Conservation (phyloP, 2,888 invertebrate species). For the Lithophane leautieri region DNA sequence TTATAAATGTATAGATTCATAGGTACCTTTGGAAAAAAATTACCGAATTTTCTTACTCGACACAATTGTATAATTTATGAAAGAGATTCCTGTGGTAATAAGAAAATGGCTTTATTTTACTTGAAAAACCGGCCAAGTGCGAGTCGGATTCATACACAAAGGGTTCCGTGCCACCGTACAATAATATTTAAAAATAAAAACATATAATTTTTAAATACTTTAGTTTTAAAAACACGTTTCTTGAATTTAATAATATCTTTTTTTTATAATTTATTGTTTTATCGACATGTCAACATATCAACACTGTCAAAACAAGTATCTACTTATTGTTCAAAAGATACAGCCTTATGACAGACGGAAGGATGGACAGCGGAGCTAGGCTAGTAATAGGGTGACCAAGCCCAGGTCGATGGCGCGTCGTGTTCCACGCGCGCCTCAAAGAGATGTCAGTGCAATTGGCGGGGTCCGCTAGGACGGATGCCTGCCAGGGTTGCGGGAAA, state of each 20-base stretch:
- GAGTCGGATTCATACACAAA: neutral
- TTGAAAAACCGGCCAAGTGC: slow-evolving; percentile 11
- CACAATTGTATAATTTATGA: slow-evolving; percentile 24
- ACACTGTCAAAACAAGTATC: too few relatives aligned
- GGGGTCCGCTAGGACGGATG: too few relatives aligned
- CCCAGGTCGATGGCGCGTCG: too few relatives aligned
- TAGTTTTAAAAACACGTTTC: neutral
- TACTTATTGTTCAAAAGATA: too few relatives aligned
- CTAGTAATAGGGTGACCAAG: too few relatives aligned
- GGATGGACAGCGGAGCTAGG: neutral
- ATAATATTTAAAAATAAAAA: neutral
- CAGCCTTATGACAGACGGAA: neutral
- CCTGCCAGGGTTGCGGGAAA: too few relatives aligned
- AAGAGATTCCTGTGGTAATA: slow-evolving; percentile 3
- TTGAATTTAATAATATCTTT: too few relatives aligned
- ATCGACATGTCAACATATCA: too few relatives aligned
- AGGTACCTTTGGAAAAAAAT: neutral
- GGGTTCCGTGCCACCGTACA: neutral
- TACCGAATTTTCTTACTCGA: neutral
- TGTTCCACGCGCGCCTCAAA: too few relatives aligned
- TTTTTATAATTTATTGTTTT: too few relatives aligned
- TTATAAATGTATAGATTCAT: neutral
- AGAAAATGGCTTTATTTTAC: slow-evolving; percentile 24
- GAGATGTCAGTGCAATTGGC: too few relatives aligned
- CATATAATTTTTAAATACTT: neutral